Percentiles rank a stretch among this genome's conserved stretches.
Conservation (phyloP, 1,140 invertebrate genomes). For the Drosophila erecta region DNA sequence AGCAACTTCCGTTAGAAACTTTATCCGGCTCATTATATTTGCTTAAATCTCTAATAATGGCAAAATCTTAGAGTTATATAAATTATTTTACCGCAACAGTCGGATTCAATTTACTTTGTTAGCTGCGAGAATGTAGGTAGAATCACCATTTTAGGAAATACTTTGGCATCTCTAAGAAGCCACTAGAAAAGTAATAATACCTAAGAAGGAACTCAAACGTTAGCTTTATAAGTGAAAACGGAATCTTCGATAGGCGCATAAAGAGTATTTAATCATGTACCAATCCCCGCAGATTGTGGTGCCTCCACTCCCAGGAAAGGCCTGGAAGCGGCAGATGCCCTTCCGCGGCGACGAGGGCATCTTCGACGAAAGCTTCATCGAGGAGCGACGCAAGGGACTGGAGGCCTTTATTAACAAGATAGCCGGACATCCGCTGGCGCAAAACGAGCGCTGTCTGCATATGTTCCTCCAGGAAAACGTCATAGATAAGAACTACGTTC, state of each 20-base stretch:
- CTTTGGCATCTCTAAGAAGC: neutral
- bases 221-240: constrained; percentile 2
- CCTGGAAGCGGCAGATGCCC: constrained; percentile 98
- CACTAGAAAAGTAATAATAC: neutral
- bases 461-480: constrained; percentile 99
- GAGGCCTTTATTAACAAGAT: constrained; percentile 99
- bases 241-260: neutral
- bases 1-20: too few relatives aligned
- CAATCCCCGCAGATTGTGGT: constrained; percentile 93
- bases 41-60: too few relatives aligned
- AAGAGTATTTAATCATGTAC: constrained; percentile 2
- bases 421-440: constrained; percentile 99
- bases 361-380: constrained; percentile 99
- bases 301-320: constrained; percentile 98
- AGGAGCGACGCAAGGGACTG: constrained; percentile 98
- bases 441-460: constrained; percentile 99
- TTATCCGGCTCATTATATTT: too few relatives aligned
- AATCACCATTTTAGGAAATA: neutral
- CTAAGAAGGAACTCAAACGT: neutral
- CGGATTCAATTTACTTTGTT: too few relatives aligned
- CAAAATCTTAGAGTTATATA: too few relatives aligned
- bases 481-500: constrained; percentile 99
- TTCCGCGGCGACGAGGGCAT: constrained; percentile 99
- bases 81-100: too few relatives aligned
- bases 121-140: too few relatives aligned